phyloP scores from a whole-genome alignment of 23 tunicate species.

The Aplidium turbinatum region DNA sequence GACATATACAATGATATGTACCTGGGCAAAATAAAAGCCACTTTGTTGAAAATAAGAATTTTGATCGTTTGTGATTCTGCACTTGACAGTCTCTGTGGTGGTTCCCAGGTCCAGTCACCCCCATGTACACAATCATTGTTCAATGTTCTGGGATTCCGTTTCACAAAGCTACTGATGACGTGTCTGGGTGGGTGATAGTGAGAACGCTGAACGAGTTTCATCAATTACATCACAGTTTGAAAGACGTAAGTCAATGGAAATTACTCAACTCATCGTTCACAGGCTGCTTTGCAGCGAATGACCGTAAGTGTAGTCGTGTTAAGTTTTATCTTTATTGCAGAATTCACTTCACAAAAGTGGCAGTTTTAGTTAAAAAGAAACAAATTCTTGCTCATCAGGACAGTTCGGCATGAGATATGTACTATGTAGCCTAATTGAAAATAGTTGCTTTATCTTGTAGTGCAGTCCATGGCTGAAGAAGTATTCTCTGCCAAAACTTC shows the following conservation, averaged over 20 bases:
- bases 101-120: conserved; percentile 39
- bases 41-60: too few species aligned
- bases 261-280: conserved; percentile 4
- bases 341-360: too few species aligned
- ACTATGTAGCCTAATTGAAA: too few species aligned
- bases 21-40: too few species aligned
- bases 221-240: conserved; percentile 62
- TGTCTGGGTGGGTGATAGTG: conserved; percentile 77
- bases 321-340: too few species aligned
- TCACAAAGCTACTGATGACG: conserved; percentile 71
- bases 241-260: conserved; percentile 46
- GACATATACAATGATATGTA: too few species aligned
- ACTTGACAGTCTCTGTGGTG: background rate
- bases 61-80: background rate
- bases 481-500: conserved; percentile 58
- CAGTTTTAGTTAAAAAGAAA: too few species aligned
- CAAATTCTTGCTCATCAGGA: too few species aligned
- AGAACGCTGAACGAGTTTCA: conserved; percentile 71
- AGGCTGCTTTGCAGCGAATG: too few species aligned
- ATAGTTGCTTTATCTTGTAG: too few species aligned
- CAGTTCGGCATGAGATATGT: too few species aligned
- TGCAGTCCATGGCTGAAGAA: conserved; percentile 69
- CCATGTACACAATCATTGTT: conserved; percentile 55
- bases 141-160: conserved; percentile 74
- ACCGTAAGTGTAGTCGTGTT: too few species aligned